A percentile compares a stretch with the other conserved stretches of the same genome.
Evolutionary conservation across 2,888 invertebrate species (phyloP).

Genomic region (Parnassius smintheus): DNA sequence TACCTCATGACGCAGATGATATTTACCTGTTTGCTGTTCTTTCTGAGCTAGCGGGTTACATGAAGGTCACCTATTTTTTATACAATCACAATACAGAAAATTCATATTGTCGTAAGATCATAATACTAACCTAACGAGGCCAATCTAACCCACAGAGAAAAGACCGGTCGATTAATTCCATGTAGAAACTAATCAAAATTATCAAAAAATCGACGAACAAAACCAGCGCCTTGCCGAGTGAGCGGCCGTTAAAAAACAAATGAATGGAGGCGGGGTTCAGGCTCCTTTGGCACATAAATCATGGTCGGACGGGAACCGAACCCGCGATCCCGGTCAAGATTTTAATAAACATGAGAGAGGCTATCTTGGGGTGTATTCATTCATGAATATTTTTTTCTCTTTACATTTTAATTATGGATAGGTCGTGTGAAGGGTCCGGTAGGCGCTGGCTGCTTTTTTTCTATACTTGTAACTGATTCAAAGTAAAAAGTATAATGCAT

Average conservation of each 20-base stretch:
- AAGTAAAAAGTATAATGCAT: neutral
- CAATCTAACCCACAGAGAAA: slow-evolving; percentile 34
- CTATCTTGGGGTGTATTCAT: slow-evolving; percentile 65
- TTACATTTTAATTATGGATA: slow-evolving; percentile 68
- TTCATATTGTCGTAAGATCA: neutral
- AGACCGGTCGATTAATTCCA: slow-evolving; percentile 59
- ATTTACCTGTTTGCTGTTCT: too few relatives aligned
- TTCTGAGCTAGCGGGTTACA: too few relatives aligned
- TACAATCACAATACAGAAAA: too few relatives aligned
- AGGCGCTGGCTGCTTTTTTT: slow-evolving; percentile 15
- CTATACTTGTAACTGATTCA: slow-evolving; percentile 22
- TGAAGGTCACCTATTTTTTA: too few relatives aligned
- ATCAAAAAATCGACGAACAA: slow-evolving; percentile 64
- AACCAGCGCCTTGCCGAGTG: slow-evolving; percentile 38
- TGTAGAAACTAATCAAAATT: slow-evolving; percentile 77
- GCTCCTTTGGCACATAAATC: slow-evolving; percentile 70
- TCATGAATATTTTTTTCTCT: slow-evolving; percentile 64
- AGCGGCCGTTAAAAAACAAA: slow-evolving; percentile 67
- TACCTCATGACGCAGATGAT: too few relatives aligned
- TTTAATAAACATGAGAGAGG: slow-evolving; percentile 76
- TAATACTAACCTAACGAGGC: slow-evolving; percentile 30
- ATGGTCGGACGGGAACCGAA: slow-evolving; percentile 59
- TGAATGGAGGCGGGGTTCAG: slow-evolving; percentile 69
- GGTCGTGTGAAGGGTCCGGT: slow-evolving; percentile 65
- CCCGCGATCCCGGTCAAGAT: slow-evolving; percentile 58